Base-by-base conservation (phyloP, 2,113 vertebrate species). In the Neolamprologus hecqui region DNA sequence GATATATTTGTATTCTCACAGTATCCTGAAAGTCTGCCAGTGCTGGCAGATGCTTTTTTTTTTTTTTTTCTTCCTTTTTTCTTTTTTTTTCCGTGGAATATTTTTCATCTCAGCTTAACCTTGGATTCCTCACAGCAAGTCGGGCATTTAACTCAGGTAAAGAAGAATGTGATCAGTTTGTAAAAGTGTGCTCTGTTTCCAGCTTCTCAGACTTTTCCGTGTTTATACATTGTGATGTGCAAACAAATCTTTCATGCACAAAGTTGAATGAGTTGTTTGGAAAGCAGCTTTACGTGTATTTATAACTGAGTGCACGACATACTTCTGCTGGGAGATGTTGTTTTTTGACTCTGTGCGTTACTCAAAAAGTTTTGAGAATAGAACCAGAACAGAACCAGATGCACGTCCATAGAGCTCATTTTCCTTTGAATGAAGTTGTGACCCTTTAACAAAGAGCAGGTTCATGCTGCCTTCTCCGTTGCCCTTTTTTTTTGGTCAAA, bases 131-230 rank as follows among this genome's bases (percentile, higher is more conserved):
- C 92, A 93, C 92, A 94, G 92, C 94, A 95, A 92, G 91, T 60
- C 55, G 95, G 96, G 94, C 94, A 95, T 90, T 91, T 96, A 84
- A 95, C 95, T 87, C 96, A 97, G 96, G 96, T 97, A 97, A 94
- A 94, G 26, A 13, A 14, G 6, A 68, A 57, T 6, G 6, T 79
- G 37, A 89, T 37, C 40, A 37, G 14, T 23, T 33, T 73, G 40
- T 79, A 26, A 21, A 53, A 83, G 13, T 26, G 47, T 49, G 40
- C 17, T 88, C 79, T 83, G n/a, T 31, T 11, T 53, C 11, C 12
- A 2, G 55, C 49, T 23, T 57, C 47, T 73, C 33, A 17, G 53
- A 60, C 21, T 17, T 81, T 81, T 86, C 5, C 17, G 9, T 19
- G 8, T 26, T 35, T 19, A 10, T 83, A 53, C 9, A 19, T 47